Conservation (phyloP, 2,113 vertebrate genomes). For the Calyptommatus sinebrachiatus region DNA sequence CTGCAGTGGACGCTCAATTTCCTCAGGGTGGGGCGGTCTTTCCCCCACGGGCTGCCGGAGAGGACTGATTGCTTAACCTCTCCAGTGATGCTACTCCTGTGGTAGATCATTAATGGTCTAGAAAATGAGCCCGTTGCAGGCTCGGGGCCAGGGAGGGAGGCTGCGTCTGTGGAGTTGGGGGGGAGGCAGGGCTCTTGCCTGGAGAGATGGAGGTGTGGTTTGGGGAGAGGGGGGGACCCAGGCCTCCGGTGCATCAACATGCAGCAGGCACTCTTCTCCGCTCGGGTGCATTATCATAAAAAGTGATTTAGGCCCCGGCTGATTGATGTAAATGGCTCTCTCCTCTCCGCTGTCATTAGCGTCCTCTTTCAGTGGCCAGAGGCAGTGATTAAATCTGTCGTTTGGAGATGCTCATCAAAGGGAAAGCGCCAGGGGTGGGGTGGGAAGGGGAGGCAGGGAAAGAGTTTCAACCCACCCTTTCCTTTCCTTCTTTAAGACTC, state of each 20-base stretch:
- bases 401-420: slow-evolving; percentile 99
- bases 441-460: slow-evolving; percentile 51
- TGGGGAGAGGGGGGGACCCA: too few species aligned
- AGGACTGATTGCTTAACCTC: slow-evolving; percentile 71
- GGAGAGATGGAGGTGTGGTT: too few species aligned
- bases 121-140: slow-evolving; percentile 68
- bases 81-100: slow-evolving; percentile 63
- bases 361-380: slow-evolving; percentile 95
- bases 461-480: too few species aligned
- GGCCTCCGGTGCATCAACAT: slow-evolving; percentile 82
- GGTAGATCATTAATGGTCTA: slow-evolving; percentile 75
- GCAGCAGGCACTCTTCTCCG: slow-evolving; percentile 88
- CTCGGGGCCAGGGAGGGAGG: slow-evolving; percentile 79
- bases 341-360: slow-evolving; percentile 99
- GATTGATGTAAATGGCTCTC: slow-evolving; percentile 99
- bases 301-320: slow-evolving; percentile 97
- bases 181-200: too few species aligned
- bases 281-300: slow-evolving; percentile 99
- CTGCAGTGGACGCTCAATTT: slow-evolving; percentile 10
- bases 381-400: slow-evolving; percentile 99
- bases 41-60: slow-evolving; percentile 57
- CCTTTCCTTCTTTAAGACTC: too few species aligned
- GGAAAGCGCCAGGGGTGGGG: slow-evolving; percentile 75
- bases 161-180: slow-evolving; percentile 76
- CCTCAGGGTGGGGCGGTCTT: slow-evolving; percentile 48